Evolutionary conservation across 2,888 invertebrate species (phyloP).

Genomic region (Hoplodrina ambigua): DNA sequence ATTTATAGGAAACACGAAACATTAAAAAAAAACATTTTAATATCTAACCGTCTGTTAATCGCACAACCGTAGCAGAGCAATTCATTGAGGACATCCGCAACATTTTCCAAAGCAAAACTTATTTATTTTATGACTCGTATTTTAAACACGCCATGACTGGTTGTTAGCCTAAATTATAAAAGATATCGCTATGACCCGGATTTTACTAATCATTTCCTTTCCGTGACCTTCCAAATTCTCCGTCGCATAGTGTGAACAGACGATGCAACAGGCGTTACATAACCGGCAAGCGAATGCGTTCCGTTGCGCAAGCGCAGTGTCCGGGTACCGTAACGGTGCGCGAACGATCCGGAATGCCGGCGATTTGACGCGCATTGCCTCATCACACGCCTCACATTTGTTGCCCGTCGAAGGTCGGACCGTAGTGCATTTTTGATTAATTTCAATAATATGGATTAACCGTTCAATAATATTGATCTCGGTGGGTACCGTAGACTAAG

Average conservation of each 20-base stretch:
- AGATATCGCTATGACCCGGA: conserved; percentile 35
- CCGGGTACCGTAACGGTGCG: conserved; percentile 87
- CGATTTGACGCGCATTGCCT: conserved; percentile 85
- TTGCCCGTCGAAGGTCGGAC: conserved; percentile 68
- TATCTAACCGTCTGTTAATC: background rate
- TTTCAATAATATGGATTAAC: conserved; percentile 46
- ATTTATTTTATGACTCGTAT: conserved; percentile 9
- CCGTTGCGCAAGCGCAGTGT: conserved; percentile 83
- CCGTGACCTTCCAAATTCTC: conserved; percentile 49
- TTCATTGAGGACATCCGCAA: conserved; percentile 12
- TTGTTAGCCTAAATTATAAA: conserved; percentile 18
- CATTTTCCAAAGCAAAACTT: conserved; percentile 1
- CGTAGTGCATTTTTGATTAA: conserved; percentile 59
- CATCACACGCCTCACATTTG: conserved; percentile 73
- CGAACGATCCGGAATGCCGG: conserved; percentile 86
- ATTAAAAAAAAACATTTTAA: background rate
- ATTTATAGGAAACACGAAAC: background rate
- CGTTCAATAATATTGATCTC: conserved; percentile 1
- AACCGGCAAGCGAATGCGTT: conserved; percentile 81
- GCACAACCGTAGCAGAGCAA: background rate
- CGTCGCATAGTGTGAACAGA: conserved; percentile 71
- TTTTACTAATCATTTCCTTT: conserved; percentile 33
- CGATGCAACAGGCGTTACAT: conserved; percentile 81
- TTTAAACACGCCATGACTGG: background rate
- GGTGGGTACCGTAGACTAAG: conserved; percentile 41